Conservation (phyloP, 2,797 vertebrate species). For the Trachops cirrhosus region DNA sequence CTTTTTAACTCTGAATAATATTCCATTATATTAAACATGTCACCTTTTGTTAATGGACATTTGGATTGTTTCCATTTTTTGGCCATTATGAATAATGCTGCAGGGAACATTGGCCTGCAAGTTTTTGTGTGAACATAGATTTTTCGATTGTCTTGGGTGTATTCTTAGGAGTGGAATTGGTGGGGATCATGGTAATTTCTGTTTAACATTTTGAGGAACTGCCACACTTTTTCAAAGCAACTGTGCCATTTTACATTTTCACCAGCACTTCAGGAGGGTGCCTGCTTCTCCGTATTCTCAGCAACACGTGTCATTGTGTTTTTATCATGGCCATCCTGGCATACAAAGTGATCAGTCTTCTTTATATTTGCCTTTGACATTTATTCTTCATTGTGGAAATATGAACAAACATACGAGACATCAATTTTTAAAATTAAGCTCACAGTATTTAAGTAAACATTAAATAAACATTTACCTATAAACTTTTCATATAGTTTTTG, state of each 20-base stretch:
- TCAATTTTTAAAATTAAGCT: background rate
- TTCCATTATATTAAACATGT: background rate
- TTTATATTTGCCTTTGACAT: background rate
- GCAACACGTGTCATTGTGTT: background rate
- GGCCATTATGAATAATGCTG: background rate
- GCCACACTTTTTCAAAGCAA: background rate
- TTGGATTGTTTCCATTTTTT: background rate
- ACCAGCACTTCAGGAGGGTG: background rate
- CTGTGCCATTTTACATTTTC: background rate
- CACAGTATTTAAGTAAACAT: background rate
- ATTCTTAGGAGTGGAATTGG: background rate
- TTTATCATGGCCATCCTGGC: background rate
- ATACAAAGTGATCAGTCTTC: background rate
- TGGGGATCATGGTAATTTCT: background rate
- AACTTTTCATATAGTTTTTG: background rate
- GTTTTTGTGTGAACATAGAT: background rate
- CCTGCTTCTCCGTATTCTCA: fast-evolving
- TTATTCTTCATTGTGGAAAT: background rate
- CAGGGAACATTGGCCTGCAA: background rate
- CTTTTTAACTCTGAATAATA: background rate
- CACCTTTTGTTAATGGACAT: background rate
- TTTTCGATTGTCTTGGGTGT: background rate
- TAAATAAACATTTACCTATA: background rate
- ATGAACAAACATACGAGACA: background rate
- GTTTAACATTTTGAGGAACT: background rate